Evolutionary conservation across 2,797 vertebrate species (phyloP), one percentile per base, ranked within the genome.

Genomic region (Semaprochilodus insignis): DNA sequence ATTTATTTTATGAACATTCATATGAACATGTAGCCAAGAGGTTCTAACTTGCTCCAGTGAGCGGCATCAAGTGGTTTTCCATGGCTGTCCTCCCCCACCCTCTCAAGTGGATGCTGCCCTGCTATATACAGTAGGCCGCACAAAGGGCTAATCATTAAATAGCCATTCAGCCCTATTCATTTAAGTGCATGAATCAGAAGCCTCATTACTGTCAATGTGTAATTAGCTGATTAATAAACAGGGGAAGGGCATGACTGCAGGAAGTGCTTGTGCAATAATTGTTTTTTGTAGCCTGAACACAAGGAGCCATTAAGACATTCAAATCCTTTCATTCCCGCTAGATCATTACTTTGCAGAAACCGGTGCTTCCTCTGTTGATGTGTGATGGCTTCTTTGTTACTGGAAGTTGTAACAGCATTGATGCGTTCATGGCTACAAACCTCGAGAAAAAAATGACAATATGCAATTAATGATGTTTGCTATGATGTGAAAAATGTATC

Each of bases 211-310:
- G 93, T 94, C 93, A 94, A 93, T 94, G 94, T 95, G 93, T 95
- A 95, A 96, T 96, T 96, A 95, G 94, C 94, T 95, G 94, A 96
- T 95, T 96, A 95, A 95, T 95, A 95, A 95, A 95, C 93, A 94
- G 91, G 88, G 91, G 91, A 91, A 82, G 86, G 91, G 88, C 86
- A 88, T 78, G 74, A 85, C 90, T 92, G 85, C 90, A 92, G 90
- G 88, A 93, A 94, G 89, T 85, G 90, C 92, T 92, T 44, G 40
- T 60, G 90, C 91, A 94, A 93, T 95, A 91, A 93, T 95, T 95
- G 93, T 94, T 94, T 94, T 94, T 92, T 93, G 89, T 93, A 92
- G 92, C 89, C 91, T 48, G 91, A 92, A 91, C 91, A 92, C 91
- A 91, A 94, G 93, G 91, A 90, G 92, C 92, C 93, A 93, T 95